phyloP scores from a whole-genome alignment of 1,140 invertebrate genomes.

The Colletes latitarsis region DNA sequence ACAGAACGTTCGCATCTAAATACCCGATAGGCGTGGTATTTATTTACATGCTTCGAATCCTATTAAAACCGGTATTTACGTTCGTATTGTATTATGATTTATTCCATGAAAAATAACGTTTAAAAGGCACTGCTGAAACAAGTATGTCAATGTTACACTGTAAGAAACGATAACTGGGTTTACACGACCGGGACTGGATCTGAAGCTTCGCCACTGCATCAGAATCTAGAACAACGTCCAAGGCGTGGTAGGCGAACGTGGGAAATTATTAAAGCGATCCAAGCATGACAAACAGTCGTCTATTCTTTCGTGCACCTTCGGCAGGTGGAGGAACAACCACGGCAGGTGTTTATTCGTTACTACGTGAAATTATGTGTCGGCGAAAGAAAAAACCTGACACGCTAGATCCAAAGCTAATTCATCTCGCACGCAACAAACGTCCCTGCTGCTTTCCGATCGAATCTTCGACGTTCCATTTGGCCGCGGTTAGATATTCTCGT shows the following conservation, averaged over 20 bases:
- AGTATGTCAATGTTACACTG: neutral
- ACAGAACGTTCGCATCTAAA: neutral
- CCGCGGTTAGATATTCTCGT: conserved; percentile 33
- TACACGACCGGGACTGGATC: neutral
- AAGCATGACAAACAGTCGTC: neutral
- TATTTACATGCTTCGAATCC: neutral
- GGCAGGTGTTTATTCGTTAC: conserved; percentile 20
- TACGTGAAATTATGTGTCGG: neutral
- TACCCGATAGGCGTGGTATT: neutral
- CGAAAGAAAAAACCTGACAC: neutral
- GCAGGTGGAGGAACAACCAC: conserved; percentile 45
- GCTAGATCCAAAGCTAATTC: conserved; percentile 8
- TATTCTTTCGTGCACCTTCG: conserved; percentile 21
- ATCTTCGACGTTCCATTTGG: conserved; percentile 24
- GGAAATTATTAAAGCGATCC: neutral
- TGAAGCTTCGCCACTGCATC: neutral
- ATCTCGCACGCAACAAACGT: conserved; percentile 8
- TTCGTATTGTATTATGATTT: neutral
- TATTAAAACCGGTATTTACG: neutral
- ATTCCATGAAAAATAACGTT: too few species aligned
- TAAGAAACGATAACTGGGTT: neutral
- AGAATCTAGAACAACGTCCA: neutral
- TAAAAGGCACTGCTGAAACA: neutral
- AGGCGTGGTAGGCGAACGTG: neutral
- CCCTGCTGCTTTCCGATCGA: conserved; percentile 20